phyloP scores from a whole-genome alignment of 1,140 invertebrate species.

The Saccostrea echinata region DNA sequence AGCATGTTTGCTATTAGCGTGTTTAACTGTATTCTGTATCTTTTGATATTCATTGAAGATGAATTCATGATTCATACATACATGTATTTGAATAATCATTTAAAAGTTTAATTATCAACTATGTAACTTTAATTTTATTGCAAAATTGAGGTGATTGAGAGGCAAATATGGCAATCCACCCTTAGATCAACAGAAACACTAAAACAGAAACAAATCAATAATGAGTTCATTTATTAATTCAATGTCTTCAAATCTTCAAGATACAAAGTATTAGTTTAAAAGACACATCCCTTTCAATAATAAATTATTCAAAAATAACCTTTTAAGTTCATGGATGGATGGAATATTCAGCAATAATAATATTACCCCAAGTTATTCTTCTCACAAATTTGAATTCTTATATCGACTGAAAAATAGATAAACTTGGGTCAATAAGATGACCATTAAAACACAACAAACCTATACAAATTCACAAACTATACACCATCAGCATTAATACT shows the following conservation, averaged over 20 bases:
- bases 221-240: constrained; percentile 35
- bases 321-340: background rate
- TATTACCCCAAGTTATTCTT: background rate
- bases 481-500: constrained; percentile 17
- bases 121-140: too few relatives aligned
- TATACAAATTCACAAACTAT: background rate
- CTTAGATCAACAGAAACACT: background rate
- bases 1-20: too few relatives aligned
- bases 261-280: constrained; percentile 32
- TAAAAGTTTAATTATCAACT: too few relatives aligned
- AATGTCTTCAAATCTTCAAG: constrained; percentile 8
- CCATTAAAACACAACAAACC: constrained; percentile 1
- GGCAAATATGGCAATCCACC: too few relatives aligned
- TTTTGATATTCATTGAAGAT: too few relatives aligned
- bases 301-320: background rate
- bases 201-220: background rate
- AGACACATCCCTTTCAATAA: constrained; percentile 23
- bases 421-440: background rate
- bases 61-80: too few relatives aligned
- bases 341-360: background rate
- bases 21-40: too few relatives aligned
- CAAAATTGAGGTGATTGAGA: too few relatives aligned
- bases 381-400: background rate
- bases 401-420: background rate
- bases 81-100: too few relatives aligned